Base-by-base conservation (phyloP, 2,888 invertebrate species). In the Caenorhabditis plicata region DNA sequence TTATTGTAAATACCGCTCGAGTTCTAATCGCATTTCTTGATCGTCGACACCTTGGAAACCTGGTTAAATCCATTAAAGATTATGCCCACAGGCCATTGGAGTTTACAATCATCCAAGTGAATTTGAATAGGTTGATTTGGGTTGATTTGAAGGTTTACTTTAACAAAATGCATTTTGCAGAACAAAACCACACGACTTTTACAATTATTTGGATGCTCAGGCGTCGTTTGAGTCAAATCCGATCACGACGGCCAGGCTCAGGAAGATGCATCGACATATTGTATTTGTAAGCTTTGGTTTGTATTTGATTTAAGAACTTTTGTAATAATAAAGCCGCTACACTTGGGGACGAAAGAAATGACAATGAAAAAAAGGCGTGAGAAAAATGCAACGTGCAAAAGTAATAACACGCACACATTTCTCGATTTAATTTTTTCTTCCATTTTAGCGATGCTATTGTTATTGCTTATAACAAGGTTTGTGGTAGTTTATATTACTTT, bases 11-110 rank as follows among this genome's bases (percentile, higher is more conserved):
- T 36, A 29, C 47, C 11, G 48, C 58, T 17, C 32, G 58, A 52
- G 54, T 54, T 15, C 35, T 60, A 2, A 50, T 60, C 11, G 53
- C 60, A n/a, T 54, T 60, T 36, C 22, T 60, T 19, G 47, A 45
- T n/a, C 49, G 42, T 26, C n/a, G 19, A 20, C 45, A 60, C 15
- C 20, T 60, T 13, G 49, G 49, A 4, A 26, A 4, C 20, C 54
- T 60, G n/a, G 26, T 60, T 13, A 50, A 50, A 38, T 50, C 60
- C 4, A 23, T 60, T 15, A 53, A 54, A n/a, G 48, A 60, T 13
- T 43, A 60, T 27, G 54, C 60, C 3, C 33, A 35, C 13, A 31
- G 54, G 5, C 60, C 60, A 9, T 20, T 60, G 29, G 60, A 60
- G 15, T 60, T 44, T 26, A 45, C 46, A n/a, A 54, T 54, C 7